Conservation (phyloP, 1,140 invertebrate genomes). For the Bombus cullumanus region DNA sequence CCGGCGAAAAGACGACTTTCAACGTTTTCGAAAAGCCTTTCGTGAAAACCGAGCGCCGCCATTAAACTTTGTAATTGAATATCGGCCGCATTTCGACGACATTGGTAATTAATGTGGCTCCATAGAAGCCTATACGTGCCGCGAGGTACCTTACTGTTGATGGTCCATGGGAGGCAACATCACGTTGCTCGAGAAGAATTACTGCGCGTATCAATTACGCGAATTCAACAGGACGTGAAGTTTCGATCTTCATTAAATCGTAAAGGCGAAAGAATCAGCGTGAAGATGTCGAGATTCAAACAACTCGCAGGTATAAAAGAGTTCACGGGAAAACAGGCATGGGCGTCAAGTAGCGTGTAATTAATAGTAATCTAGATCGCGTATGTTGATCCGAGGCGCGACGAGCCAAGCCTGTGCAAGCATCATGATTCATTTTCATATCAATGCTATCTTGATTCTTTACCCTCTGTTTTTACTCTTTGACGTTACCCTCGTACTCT, state of each 20-base stretch:
- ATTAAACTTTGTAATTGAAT: slow-evolving; percentile 59
- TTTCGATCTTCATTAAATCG: background rate
- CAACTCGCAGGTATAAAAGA: background rate
- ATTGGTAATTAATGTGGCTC: slow-evolving; percentile 13
- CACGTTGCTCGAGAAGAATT: background rate
- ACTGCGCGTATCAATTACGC: slow-evolving; percentile 1
- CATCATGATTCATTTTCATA: slow-evolving; percentile 42
- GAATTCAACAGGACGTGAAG: background rate
- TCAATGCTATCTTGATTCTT: slow-evolving; percentile 6
- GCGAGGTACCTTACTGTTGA: background rate
- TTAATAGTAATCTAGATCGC: slow-evolving; percentile 48
- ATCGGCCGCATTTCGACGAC: slow-evolving; percentile 46
- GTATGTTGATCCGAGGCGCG: background rate
- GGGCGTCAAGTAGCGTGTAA: slow-evolving; percentile 33
- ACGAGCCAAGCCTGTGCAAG: background rate
- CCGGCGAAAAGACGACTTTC: slow-evolving; percentile 48
- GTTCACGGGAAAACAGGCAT: background rate
- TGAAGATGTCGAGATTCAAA: background rate
- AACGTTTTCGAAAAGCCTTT: slow-evolving; percentile 34
- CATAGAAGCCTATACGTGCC: no score
- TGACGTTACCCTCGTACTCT: background rate
- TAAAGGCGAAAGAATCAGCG: no score
- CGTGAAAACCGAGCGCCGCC: slow-evolving; percentile 33
- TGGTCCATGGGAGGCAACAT: background rate
- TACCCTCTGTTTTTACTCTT: background rate